A percentile compares a stretch with the other conserved stretches of the same genome.
Conservation (phyloP, 2,888 invertebrate species). For the Euphydryas editha region DNA sequence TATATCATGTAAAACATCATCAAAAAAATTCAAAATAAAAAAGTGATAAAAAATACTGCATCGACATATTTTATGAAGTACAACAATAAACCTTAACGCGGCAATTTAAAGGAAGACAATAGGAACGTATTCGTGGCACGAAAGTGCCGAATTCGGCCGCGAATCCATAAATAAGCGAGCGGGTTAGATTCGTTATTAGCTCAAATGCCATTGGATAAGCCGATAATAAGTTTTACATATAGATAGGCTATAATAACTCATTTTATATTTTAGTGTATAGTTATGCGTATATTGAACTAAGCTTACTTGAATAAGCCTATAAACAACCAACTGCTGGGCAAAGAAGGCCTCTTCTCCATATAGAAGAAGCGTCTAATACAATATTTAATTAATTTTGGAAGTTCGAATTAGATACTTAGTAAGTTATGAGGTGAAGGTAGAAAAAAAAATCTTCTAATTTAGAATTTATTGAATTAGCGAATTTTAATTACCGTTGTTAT, state of each 20-base stretch:
- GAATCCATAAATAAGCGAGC: slow-evolving; percentile 48
- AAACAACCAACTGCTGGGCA: no score
- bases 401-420: no score
- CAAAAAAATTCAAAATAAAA: neutral
- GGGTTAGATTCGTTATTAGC: slow-evolving; percentile 8
- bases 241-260: neutral
- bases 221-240: neutral
- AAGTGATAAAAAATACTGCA: neutral
- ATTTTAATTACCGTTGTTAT: no score
- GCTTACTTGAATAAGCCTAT: no score
- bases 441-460: no score
- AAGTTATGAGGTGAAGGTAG: no score
- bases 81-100: slow-evolving; percentile 30
- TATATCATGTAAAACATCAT: no score
- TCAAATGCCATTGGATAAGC: slow-evolving; percentile 6
- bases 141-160: slow-evolving; percentile 44
- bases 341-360: no score
- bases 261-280: neutral
- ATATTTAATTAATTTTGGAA: no score
- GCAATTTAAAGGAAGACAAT: slow-evolving; percentile 51
- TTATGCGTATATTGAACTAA: no score
- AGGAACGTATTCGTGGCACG: slow-evolving; percentile 53
- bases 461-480: no score
- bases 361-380: no score
- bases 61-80: neutral